Conservation (phyloP, 2,113 vertebrate species). For the Sceloporus tristichus region DNA sequence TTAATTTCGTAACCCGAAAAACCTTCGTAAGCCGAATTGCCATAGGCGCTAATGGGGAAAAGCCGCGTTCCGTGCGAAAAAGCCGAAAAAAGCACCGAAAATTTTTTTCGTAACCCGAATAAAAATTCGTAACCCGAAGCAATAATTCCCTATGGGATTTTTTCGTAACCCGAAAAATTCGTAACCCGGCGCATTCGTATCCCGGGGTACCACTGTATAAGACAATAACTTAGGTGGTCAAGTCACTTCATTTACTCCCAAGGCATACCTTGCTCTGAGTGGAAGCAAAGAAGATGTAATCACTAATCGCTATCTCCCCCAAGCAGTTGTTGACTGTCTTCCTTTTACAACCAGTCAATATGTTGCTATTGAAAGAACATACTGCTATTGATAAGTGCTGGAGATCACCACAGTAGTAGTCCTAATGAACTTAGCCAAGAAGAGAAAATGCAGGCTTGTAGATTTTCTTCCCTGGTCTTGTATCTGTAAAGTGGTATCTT, state of each 20-base stretch:
- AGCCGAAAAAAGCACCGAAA: too few species aligned
- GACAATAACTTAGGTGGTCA: not conserved
- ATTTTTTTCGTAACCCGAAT: too few species aligned
- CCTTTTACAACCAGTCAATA: not conserved
- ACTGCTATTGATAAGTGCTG: not conserved
- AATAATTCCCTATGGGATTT: too few species aligned
- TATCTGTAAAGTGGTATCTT: not conserved
- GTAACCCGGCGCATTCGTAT: too few species aligned
- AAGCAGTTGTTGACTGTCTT: not conserved
- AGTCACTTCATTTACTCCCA: not conserved
- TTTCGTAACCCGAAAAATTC: too few species aligned
- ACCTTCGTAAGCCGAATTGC: too few species aligned
- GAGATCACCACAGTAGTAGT: not conserved
- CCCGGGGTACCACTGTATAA: too few species aligned
- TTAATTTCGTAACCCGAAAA: too few species aligned
- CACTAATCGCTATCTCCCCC: not conserved
- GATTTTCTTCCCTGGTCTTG: not conserved
- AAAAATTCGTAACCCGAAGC: too few species aligned
- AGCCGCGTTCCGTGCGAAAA: too few species aligned
- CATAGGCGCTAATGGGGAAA: too few species aligned
- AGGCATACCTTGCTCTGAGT: not conserved
- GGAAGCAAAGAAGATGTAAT: slow-evolving; percentile 6
- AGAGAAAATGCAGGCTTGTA: not conserved
- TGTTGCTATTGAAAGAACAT: not conserved
- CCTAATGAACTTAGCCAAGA: not conserved